Evolutionary conservation across 2,888 invertebrate genomes (phyloP).

Genomic region (Brenthis ino): DNA sequence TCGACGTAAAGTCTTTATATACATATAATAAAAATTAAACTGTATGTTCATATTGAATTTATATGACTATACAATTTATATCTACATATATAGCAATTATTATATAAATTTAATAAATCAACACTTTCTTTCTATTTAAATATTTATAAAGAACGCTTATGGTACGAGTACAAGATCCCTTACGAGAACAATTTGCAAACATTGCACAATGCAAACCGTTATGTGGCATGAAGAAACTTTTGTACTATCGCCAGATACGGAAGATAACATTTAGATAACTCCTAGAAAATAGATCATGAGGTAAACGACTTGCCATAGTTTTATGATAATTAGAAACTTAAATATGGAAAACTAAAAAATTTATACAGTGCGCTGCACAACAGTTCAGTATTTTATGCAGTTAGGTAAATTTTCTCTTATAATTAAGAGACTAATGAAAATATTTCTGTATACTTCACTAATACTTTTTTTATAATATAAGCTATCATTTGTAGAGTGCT

Average conservation of each 20-base stretch:
- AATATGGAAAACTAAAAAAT: neutral
- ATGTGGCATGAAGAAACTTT: constrained; percentile 55
- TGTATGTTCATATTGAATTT: too few species aligned
- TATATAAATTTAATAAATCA: neutral
- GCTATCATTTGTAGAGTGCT: neutral
- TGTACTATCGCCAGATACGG: constrained; percentile 53
- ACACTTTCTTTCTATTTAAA: neutral
- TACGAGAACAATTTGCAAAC: constrained; percentile 47
- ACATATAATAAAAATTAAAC: too few species aligned
- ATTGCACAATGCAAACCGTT: constrained; percentile 61
- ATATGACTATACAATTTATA: too few species aligned
- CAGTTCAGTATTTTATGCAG: too few species aligned
- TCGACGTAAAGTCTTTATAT: too few species aligned
- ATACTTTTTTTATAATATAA: neutral
- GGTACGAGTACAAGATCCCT: constrained; percentile 7
- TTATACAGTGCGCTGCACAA: too few species aligned
- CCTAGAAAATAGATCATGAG: constrained; percentile 52
- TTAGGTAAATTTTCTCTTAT: too few species aligned
- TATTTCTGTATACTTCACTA: too few species aligned
- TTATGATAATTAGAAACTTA: constrained; percentile 31
- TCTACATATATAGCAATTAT: too few species aligned
- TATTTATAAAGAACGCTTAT: constrained; percentile 4
- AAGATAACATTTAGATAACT: constrained; percentile 57
- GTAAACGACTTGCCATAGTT: constrained; percentile 45
- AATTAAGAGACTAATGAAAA: too few species aligned